Evolutionary conservation across 2,113 vertebrate species (phyloP), one percentile per base, ranked within the genome.

Genomic region (Macrotis lagotis): DNA sequence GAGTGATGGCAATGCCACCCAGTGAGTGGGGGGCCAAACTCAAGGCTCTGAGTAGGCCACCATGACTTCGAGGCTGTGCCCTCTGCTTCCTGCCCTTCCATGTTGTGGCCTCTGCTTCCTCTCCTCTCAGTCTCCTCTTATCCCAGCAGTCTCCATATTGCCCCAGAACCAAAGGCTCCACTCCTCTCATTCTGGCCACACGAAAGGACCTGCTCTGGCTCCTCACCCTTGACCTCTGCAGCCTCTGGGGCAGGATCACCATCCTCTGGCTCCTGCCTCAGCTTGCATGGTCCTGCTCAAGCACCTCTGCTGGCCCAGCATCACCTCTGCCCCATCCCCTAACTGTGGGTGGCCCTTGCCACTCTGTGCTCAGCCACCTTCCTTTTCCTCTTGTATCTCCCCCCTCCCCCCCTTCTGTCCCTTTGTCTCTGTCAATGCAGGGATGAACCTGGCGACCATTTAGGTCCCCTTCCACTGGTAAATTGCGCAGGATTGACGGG

Each of bases 391-490:
- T 16, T 4, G 19, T 8, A 14, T 22, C 14, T 9, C 14, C 59
- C 37, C 9, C 31, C 14, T 6, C 31, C 6, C 37, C 5, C 10
- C 37, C 8, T 19, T 1, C 66, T 44, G 12, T 6, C n/a, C 31
- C 14, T 74, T 0, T 22, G 16, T 44, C 90, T 95, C 51, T 92
- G 31, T 1, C 4, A 16, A 0, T 0, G 8, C 50, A 97, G 96
- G 95, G 0, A 7, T 44, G n/a, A 44, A 1, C 7, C 7, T n/a
- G 66, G 37, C 7, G 66, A 14, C 37, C 11, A 66, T 5, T 93
- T 12, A 96, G 88, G 96, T 48, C 88, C 88, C 92, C 89, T 28
- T 48, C 11, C 59, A 97, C 94, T 96, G 26, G 3, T n/a, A 0
- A 24, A 2, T 24, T 3, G 50, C 7, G 52, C 11, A 0, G 5